These are phyloP conservation scores for Arvicanthis niloticus DNA, from an alignment of 2,113 vertebrate species.

Conservation along the genomic window DNA sequence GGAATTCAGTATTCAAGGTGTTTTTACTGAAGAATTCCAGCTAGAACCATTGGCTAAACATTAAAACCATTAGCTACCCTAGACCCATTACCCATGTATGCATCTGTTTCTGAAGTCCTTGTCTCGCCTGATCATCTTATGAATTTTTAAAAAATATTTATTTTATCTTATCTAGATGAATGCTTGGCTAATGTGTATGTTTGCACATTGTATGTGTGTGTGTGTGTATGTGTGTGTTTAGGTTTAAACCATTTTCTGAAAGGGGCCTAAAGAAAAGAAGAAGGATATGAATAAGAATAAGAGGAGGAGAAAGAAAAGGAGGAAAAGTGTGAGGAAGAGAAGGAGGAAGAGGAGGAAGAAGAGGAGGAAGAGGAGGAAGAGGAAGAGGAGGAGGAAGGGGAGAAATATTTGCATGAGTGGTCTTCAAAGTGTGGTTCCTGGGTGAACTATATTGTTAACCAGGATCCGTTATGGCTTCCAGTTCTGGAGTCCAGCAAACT, in stretches of 20 bases:
- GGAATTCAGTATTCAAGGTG: slow-evolving; percentile 42
- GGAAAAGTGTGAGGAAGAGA: background rate
- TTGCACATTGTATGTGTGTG: background rate
- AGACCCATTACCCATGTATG: background rate
- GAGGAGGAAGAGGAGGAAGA: background rate
- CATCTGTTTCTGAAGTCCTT: background rate
- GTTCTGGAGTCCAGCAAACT: background rate
- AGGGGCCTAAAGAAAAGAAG: background rate
- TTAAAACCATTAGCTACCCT: background rate
- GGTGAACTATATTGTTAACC: background rate
- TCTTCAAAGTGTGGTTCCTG: background rate
- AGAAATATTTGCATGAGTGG: background rate
- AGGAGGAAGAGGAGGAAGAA: background rate
- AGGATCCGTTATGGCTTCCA: background rate
- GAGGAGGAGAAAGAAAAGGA: background rate
- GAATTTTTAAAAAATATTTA: background rate
- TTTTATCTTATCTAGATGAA: background rate
- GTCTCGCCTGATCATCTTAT: background rate
- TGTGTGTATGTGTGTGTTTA: background rate
- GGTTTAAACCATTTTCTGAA: background rate
- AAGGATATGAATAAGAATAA: background rate
- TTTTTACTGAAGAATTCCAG: background rate
- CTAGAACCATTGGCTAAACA: background rate
- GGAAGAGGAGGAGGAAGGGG: background rate
- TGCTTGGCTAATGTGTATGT: background rate